These are phyloP conservation scores for Leptinotarsa undecemlineata DNA, from an alignment of 1,140 invertebrate genomes.

Conservation along the genomic window DNA sequence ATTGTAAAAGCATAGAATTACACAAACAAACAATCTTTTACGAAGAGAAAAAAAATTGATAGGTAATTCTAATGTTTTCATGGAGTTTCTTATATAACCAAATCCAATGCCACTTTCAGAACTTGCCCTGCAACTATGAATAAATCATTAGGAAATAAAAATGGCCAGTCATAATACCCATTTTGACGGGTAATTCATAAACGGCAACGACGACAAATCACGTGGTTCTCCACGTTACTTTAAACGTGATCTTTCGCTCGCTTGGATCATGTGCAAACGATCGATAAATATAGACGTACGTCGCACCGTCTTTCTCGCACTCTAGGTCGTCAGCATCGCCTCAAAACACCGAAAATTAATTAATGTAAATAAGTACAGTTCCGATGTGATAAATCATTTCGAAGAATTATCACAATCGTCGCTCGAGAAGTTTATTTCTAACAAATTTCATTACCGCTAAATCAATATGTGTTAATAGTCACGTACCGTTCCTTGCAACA, in stretches of 20 bases:
- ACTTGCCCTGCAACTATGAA: background rate
- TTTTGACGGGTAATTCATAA: slow-evolving; percentile 22
- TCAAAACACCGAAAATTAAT: background rate
- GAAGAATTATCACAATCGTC: background rate
- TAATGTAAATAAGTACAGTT: background rate
- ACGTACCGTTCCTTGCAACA: slow-evolving; percentile 26
- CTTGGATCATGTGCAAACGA: slow-evolving; percentile 42
- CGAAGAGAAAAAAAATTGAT: background rate
- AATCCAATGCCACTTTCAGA: slow-evolving; percentile 27
- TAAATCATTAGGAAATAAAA: slow-evolving; percentile 22
- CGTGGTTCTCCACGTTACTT: slow-evolving; percentile 47
- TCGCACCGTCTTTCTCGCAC: slow-evolving; percentile 11
- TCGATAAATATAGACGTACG: slow-evolving; percentile 37
- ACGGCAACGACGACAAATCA: slow-evolving; percentile 33
- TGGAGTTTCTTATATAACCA: slow-evolving; percentile 24
- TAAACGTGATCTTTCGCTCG: slow-evolving; percentile 46
- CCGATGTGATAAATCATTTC: background rate
- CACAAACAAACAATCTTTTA: background rate
- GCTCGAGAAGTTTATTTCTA: background rate
- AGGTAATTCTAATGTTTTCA: background rate
- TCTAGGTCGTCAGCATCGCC: background rate
- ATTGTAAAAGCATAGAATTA: too few species aligned
- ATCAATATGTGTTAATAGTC: slow-evolving; percentile 29
- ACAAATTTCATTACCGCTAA: background rate
- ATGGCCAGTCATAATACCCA: slow-evolving; percentile 26